phyloP scores from a whole-genome alignment of 2,113 vertebrate genomes.

The Mus spicilegus region DNA sequence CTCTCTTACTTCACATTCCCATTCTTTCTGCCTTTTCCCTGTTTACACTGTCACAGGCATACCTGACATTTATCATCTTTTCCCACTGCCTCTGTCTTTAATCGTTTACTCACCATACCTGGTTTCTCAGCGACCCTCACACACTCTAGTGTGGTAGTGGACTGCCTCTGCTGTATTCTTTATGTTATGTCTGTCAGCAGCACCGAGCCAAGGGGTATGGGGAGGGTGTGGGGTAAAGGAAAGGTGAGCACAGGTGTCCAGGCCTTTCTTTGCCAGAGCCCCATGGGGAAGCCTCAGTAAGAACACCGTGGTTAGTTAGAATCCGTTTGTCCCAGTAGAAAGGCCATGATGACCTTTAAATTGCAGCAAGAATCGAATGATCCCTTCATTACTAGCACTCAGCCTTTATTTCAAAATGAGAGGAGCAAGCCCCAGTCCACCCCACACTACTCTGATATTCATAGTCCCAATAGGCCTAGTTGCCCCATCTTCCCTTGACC shows the following conservation, averaged over 20 bases:
- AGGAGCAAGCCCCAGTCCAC: background rate
- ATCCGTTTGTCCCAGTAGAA: slow-evolving; percentile 22
- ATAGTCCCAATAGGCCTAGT: background rate
- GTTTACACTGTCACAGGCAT: background rate
- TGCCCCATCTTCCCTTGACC: background rate
- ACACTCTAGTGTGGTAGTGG: background rate
- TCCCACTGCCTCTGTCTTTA: background rate
- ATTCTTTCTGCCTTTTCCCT: background rate
- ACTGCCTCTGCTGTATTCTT: slow-evolving; percentile 5
- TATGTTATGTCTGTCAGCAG: background rate
- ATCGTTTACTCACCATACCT: slow-evolving; percentile 55
- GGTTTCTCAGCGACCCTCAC: background rate
- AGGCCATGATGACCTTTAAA: background rate
- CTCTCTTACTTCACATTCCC: background rate
- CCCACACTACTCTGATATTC: background rate
- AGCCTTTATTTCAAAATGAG: background rate
- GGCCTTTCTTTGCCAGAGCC: slow-evolving; percentile 17
- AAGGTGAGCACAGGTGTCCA: slow-evolving; percentile 61
- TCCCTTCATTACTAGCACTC: background rate
- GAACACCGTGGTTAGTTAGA: slow-evolving; percentile 56
- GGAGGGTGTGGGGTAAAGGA: background rate
- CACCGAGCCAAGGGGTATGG: background rate
- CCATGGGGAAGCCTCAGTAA: slow-evolving; percentile 5
- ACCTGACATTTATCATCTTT: background rate
- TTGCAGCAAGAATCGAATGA: background rate